Percentiles rank a stretch among this genome's conserved stretches.
Evolutionary conservation across 2,113 vertebrate species (phyloP).

Genomic region (Dipodomys stephensi): DNA sequence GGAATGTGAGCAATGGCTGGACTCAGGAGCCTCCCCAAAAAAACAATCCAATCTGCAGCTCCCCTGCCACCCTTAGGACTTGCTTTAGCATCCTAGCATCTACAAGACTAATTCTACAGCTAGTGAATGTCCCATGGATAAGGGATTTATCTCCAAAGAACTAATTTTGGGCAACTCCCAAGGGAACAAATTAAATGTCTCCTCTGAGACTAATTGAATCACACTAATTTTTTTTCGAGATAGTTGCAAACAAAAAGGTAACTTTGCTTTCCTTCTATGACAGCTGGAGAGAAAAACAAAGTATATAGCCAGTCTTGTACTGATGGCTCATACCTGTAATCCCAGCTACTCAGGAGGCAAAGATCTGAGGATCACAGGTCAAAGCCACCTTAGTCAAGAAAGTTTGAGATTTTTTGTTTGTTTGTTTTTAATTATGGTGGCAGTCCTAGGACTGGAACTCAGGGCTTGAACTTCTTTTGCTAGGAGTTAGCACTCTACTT

Average conservation of each 20-base stretch:
- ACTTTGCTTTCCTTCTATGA: slow-evolving; percentile 48
- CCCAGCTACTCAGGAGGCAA: no score
- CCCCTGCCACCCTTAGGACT: background rate
- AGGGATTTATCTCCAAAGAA: slow-evolving; percentile 58
- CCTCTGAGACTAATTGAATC: slow-evolving; percentile 71
- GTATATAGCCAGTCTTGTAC: no score
- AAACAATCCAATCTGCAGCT: background rate
- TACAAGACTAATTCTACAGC: background rate
- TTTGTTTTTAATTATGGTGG: no score
- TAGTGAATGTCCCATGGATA: slow-evolving; percentile 49
- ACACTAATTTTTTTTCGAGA: slow-evolving; percentile 8
- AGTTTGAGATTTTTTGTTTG: no score
- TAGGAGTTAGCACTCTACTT: no score
- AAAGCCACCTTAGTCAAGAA: no score
- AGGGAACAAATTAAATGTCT: slow-evolving; percentile 53
- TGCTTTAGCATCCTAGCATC: background rate
- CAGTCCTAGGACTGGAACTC: no score
- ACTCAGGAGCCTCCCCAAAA: background rate
- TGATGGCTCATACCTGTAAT: no score
- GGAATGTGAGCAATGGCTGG: background rate
- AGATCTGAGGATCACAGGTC: no score
- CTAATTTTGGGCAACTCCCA: slow-evolving; percentile 60
- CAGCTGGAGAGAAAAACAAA: background rate
- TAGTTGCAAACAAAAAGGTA: slow-evolving; percentile 50
- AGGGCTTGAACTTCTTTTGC: no score